Conservation (phyloP, 2,797 vertebrate genomes). For the Sarcophilus harrisii region DNA sequence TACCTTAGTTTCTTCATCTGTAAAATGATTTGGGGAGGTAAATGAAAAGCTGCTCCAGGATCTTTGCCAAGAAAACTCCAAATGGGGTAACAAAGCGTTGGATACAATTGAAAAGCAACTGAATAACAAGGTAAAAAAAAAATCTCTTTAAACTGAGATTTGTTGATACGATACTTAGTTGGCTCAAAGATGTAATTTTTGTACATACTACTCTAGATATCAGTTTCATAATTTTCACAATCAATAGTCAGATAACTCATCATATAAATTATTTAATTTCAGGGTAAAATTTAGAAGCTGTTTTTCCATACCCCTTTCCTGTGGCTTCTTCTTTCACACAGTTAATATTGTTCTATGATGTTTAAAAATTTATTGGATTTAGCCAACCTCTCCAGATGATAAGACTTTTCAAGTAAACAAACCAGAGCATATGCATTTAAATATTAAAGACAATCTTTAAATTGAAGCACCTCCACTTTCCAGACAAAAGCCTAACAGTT, state of each 20-base stretch:
- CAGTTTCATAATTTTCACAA: neutral
- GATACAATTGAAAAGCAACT: neutral
- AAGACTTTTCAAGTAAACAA: neutral
- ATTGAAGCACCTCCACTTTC: neutral
- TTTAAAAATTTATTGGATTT: neutral
- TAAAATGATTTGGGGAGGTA: neutral
- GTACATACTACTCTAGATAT: neutral
- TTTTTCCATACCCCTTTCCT: neutral
- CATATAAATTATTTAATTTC: neutral
- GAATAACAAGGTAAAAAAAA: neutral
- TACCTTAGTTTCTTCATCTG: neutral
- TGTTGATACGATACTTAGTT: neutral
- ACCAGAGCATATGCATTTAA: neutral
- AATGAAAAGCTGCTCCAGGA: neutral
- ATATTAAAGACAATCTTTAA: neutral
- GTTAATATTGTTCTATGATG: neutral
- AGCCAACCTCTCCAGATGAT: neutral
- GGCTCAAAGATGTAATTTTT: neutral
- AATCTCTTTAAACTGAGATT: neutral
- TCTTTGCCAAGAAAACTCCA: neutral
- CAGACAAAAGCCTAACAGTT: neutral
- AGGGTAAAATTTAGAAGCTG: neutral
- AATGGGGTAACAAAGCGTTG: neutral
- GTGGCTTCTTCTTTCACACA: neutral
- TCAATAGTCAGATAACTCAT: neutral